Base-by-base conservation (phyloP, 2,888 invertebrate species). In the Polydrusus tereticollis region DNA sequence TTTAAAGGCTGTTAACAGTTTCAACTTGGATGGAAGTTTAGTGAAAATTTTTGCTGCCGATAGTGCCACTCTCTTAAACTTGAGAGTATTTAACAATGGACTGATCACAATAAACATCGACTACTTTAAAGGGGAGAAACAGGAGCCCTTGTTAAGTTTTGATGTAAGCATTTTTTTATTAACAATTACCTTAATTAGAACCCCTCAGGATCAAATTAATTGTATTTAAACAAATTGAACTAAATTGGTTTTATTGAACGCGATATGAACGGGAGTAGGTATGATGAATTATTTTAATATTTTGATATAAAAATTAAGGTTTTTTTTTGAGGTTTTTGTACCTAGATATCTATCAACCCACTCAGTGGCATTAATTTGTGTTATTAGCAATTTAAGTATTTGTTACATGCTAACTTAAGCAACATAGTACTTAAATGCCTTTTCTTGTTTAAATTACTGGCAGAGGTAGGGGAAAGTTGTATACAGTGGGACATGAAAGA, bases 41-140 rank as follows among this genome's bases (percentile, higher is more conserved):
- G 86, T 94, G 75, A 90, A 91, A 79, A 85, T 94, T 16, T 89
- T 92, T 74, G 89, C 91, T 36, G 93, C 93, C 75, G 92, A 92
- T 73, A 89, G 89, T 81, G 91, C 91, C 29, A 89, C 90, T 57
- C 88, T 93, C 6, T 89, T 93, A 26, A 92, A 91, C 29, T 87
- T 93, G 50, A 89, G 94, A 82, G 88, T 93, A 77, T 94, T 92
- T 80, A 88, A 89, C 55, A 90, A 92, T 79, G 95, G 95, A 67
- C 87, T 94, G 77, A 88, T 95, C 69, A 94, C 94, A 38, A 87
- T 95, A 78, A 95, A 94, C 84, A 90, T 95, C 81, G 95, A 95
- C 83, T 95, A 93, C 86, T 94, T 90, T 83, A 91, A 92, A 83
- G 90, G 89, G 72, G 92, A 93, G 69, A 89, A 90, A 75, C 92